These are phyloP conservation scores for Antedon mediterranea DNA, from an alignment of 53 echinoderm and acorn worm genomes.

Conservation along the genomic window DNA sequence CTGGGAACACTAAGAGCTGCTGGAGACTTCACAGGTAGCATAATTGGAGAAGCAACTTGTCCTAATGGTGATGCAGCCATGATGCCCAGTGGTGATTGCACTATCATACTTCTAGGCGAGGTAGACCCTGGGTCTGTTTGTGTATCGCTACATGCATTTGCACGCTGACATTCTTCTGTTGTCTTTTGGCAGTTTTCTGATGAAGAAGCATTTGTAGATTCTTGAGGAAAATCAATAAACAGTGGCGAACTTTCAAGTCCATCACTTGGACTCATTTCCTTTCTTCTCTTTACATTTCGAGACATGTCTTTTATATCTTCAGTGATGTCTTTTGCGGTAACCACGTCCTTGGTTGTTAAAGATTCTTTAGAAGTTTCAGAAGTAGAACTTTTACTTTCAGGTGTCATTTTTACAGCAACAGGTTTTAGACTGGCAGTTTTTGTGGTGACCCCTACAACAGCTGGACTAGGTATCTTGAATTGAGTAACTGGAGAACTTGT, in stretches of 20 bases:
- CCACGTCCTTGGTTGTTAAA: too few species aligned
- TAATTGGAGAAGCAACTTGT: conserved; percentile 11
- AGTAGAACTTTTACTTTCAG: neutral
- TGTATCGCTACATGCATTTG: conserved; percentile 25
- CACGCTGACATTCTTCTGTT: conserved; percentile 5
- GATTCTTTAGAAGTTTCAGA: neutral
- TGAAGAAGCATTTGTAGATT: neutral
- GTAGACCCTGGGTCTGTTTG: conserved; percentile 30
- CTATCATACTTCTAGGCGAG: conserved; percentile 32
- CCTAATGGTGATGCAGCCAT: conserved; percentile 16
- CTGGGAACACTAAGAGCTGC: neutral
- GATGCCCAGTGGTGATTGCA: conserved; percentile 26
- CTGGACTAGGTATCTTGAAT: conserved; percentile 91
- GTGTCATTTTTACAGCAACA: neutral
- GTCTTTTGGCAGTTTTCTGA: conserved; percentile 11
- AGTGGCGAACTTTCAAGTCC: neutral
- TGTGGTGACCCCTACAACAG: conserved; percentile 56
- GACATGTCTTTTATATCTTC: too few species aligned
- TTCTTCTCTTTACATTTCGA: too few species aligned
- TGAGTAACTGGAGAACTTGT: conserved; percentile 32
- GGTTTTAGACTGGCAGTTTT: conserved; percentile 21
- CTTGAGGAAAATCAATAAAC: neutral
- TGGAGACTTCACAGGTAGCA: conserved; percentile 3
- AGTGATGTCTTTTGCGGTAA: neutral
- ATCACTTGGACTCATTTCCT: neutral